Evolutionary conservation across 2,888 invertebrate genomes (phyloP), one percentile per base, ranked within the genome.

Genomic region (Ctena decussata): DNA sequence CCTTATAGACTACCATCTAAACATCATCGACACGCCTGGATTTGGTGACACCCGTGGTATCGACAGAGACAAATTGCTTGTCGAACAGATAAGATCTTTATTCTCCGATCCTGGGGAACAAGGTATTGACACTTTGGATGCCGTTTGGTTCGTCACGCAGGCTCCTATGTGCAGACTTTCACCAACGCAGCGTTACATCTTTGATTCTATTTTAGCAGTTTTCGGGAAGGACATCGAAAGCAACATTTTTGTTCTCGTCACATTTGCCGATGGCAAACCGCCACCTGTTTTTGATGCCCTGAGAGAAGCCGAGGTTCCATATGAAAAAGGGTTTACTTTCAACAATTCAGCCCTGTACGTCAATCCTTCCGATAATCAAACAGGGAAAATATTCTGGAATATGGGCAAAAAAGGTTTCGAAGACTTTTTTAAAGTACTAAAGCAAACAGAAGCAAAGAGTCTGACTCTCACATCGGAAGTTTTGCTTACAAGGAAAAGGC

Each of bases 21-120:
- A 76, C 35, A 80, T 85, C 15, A 85, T 85, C 11, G 85, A 85
- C 65, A 85, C 85, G 0, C 85, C 85, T 1, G 82, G 84, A 1
- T 84, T 84, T 32, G 84, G 84, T 5, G 80, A 84, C 27, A 84
- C 84, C 5, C 24, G 84, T 12, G 84, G 84, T 21, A 37, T 80
- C 0, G 77, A 77, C n/a, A 44, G 77, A 74, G 84, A 84, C 57
- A 30, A 80, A 5, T 39, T 53, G 18, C 80, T 84, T 6, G 84
- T 84, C 30, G 44, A 77, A 11, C 84, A 84, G 35, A 73, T 84
- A 24, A 49, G 70, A 18, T 39, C 73, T n/a, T 44, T 84, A 24
- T 84, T 80, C 35, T 53, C 80, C 0, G 35, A 37, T 1, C 1
- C 44, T 18, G 32, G 21, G 12, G 32, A 41, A n/a, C 3, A 32